These are phyloP conservation scores for Agriotes lineatus DNA, from an alignment of 2,888 invertebrate species.

Conservation along the genomic window DNA sequence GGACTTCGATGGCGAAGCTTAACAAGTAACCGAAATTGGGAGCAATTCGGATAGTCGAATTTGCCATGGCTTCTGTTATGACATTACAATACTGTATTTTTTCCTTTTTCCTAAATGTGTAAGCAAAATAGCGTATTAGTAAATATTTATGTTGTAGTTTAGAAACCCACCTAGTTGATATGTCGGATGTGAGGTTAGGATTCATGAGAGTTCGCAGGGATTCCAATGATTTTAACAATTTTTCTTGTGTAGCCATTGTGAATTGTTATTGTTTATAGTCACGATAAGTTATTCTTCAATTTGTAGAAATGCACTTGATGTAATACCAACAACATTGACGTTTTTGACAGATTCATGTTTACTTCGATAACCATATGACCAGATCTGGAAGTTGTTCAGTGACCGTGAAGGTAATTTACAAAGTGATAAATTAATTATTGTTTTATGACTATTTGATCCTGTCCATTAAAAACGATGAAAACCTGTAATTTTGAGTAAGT, in stretches of 20 bases:
- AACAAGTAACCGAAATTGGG: conserved; percentile 75
- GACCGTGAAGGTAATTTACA: not conserved
- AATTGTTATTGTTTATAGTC: not conserved
- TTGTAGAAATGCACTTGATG: conserved; percentile 2
- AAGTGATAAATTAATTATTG: too few species aligned
- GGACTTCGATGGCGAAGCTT: conserved; percentile 77
- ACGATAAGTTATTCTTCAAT: not conserved
- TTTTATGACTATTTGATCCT: too few species aligned
- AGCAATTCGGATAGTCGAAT: conserved; percentile 71
- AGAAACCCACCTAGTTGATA: conserved; percentile 45
- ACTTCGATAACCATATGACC: not conserved
- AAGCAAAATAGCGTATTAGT: conserved; percentile 3
- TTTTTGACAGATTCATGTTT: conserved; percentile 14
- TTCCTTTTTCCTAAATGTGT: conserved; percentile 77
- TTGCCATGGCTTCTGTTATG: conserved; percentile 80
- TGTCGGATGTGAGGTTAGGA: conserved; percentile 52
- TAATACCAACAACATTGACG: conserved; percentile 1
- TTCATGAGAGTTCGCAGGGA: conserved; percentile 54
- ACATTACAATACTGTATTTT: conserved; percentile 79
- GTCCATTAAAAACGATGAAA: too few species aligned
- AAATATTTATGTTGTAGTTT: not conserved
- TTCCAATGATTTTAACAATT: conserved; percentile 64
- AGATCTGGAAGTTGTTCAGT: not conserved
- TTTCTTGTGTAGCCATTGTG: conserved; percentile 65
- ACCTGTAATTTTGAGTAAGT: too few species aligned